A percentile compares a stretch with the other conserved stretches of the same genome.
phyloP scores from a whole-genome alignment of 2,797 vertebrate genomes.

The Thripadectes ignobilis region DNA sequence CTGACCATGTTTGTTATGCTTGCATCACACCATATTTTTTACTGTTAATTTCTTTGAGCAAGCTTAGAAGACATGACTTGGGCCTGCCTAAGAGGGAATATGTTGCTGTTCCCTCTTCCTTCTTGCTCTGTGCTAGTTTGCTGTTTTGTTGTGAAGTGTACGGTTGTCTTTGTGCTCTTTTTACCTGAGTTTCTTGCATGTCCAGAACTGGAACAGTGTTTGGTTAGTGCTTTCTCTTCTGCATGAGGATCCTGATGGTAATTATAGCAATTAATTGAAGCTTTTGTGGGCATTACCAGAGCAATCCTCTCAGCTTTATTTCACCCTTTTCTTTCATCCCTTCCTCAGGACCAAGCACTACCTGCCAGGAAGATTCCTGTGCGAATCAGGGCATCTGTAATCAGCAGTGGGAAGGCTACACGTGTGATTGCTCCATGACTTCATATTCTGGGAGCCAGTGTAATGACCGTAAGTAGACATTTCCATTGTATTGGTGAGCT shows the following conservation, averaged over 20 bases:
- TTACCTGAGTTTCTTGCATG: slow-evolving; percentile 59
- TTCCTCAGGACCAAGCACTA: slow-evolving; percentile 90
- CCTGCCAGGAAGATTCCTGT: slow-evolving; percentile 96
- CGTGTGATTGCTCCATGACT: slow-evolving; percentile 97
- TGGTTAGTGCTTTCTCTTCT: slow-evolving; percentile 32
- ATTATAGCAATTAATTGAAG: background rate
- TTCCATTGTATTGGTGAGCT: background rate
- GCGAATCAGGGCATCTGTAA: slow-evolving; percentile 96
- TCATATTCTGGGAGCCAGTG: slow-evolving; percentile 94
- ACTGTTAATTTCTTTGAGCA: background rate
- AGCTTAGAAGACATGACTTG: background rate
- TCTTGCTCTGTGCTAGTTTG: slow-evolving; percentile 46
- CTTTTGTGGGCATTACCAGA: background rate
- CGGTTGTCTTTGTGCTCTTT: slow-evolving; percentile 45
- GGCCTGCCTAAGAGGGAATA: slow-evolving; percentile 63
- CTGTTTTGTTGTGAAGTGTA: slow-evolving; percentile 56
- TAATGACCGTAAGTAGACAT: slow-evolving; percentile 92
- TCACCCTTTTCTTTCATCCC: background rate
- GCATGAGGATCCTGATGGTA: slow-evolving; percentile 30
- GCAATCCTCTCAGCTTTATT: background rate
- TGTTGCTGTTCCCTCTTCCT: slow-evolving; percentile 56
- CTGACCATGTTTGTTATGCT: background rate
- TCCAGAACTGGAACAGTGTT: slow-evolving; percentile 11
- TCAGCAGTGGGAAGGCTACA: slow-evolving; percentile 98
- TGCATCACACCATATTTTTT: background rate